Percentiles rank a stretch among this genome's conserved stretches.
Conservation (phyloP, 2,113 vertebrate genomes). For the Equus przewalskii region DNA sequence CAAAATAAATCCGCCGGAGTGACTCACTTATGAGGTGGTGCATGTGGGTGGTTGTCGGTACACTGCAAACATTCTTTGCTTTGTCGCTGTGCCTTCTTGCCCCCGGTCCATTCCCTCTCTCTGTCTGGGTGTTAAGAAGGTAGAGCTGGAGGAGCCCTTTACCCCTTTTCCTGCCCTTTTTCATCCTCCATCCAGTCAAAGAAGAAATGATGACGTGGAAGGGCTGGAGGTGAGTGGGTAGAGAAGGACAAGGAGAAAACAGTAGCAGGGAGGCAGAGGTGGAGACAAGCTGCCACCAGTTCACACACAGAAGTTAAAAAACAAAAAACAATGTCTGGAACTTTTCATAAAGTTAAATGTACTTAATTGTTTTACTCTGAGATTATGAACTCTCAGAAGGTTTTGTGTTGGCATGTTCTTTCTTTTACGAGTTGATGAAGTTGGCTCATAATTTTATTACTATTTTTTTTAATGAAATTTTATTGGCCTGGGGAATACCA, state of each 20-base stretch:
- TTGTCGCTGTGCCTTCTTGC: background rate
- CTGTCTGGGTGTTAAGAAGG: background rate
- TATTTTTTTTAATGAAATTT: background rate
- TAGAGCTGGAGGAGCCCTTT: background rate
- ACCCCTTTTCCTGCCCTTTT: background rate
- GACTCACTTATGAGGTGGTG: background rate
- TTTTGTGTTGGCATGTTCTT: background rate
- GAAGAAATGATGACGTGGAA: background rate
- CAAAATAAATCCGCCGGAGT: background rate
- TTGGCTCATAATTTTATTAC: background rate
- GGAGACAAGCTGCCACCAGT: background rate
- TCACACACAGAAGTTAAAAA: background rate
- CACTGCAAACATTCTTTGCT: background rate
- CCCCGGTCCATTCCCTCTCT: background rate
- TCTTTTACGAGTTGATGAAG: slow-evolving; percentile 40
- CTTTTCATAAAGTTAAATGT: background rate
- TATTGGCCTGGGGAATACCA: background rate
- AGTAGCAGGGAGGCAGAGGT: background rate
- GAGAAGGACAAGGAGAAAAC: background rate
- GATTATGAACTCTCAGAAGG: background rate
- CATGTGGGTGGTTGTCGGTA: no score
- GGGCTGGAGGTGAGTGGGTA: background rate
- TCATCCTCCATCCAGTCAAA: background rate
- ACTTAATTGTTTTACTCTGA: slow-evolving; percentile 31
- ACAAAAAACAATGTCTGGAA: background rate